Percentiles rank a stretch among this genome's conserved stretches.
phyloP scores from a whole-genome alignment of 2,113 vertebrate species.

The Centrocercus urophasianus region DNA sequence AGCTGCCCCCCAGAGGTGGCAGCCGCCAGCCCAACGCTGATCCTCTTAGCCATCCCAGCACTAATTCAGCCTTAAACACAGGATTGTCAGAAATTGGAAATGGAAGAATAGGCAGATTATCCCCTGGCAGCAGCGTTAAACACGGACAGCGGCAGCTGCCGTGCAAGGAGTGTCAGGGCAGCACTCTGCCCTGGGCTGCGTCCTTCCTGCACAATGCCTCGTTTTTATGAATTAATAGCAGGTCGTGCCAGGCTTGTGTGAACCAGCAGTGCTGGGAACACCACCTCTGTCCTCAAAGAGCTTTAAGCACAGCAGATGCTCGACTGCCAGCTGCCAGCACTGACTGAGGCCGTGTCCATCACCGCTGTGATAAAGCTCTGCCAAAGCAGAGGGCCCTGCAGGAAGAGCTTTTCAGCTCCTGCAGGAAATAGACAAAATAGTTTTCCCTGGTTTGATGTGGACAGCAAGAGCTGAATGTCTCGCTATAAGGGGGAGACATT shows the following conservation, averaged over 20 bases:
- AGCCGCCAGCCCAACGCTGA: background rate
- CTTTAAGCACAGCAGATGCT: background rate
- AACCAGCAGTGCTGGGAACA: background rate
- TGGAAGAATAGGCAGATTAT: conserved; percentile 43
- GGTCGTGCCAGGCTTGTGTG: background rate
- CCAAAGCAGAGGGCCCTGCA: background rate
- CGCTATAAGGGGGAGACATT: fast-evolving
- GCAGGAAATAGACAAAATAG: background rate
- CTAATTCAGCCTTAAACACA: conserved; percentile 74
- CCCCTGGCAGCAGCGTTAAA: background rate
- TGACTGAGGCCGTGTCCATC: background rate
- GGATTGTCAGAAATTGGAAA: conserved; percentile 22
- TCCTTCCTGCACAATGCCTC: fast-evolving
- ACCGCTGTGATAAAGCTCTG: background rate
- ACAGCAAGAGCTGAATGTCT: background rate
- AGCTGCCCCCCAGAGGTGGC: fast-evolving
- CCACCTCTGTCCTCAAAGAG: background rate
- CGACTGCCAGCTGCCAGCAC: background rate
- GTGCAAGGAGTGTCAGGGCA: fast-evolving
- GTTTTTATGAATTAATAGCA: background rate
- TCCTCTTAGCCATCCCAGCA: conserved; percentile 61
- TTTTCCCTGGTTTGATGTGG: background rate
- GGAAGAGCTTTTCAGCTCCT: background rate
- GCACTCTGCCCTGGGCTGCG: background rate
- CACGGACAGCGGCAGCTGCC: background rate